These are phyloP conservation scores for Antrozous pallidus DNA, from an alignment of 2,797 vertebrate genomes.

Conservation along the genomic window DNA sequence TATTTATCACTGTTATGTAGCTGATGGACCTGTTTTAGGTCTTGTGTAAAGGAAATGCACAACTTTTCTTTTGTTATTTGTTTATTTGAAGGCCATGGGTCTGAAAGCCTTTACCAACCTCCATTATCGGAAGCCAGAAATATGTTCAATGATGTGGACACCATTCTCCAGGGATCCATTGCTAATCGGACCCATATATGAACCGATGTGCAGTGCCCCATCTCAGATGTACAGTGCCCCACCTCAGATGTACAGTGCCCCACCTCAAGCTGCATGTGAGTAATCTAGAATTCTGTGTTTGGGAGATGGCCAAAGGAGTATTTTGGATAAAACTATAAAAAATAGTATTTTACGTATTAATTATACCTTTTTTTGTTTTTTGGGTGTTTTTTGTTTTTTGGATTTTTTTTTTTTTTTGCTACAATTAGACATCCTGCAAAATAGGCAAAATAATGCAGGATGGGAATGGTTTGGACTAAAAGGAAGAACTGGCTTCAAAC, in stretches of 20 bases:
- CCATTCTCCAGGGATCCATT: not conserved
- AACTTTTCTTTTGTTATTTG: not conserved
- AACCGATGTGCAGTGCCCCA: not conserved
- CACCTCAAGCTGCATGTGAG: not conserved
- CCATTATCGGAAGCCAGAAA: slow-evolving; percentile 77
- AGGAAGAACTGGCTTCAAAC: not conserved
- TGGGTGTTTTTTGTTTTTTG: no score
- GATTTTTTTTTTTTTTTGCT: not conserved
- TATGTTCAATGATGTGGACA: slow-evolving; percentile 62
- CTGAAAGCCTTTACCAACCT: slow-evolving; percentile 83
- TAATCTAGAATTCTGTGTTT: not conserved
- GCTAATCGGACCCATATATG: not conserved
- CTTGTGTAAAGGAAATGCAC: not conserved
- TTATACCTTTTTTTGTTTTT: not conserved
- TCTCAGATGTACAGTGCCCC: not conserved
- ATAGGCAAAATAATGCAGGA: not conserved
- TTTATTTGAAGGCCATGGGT: slow-evolving; percentile 78
- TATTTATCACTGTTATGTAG: not conserved
- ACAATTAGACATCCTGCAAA: not conserved
- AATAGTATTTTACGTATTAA: not conserved
- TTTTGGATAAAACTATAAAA: not conserved
- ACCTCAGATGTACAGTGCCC: no score
- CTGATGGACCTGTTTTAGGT: not conserved
- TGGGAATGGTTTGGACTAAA: not conserved
- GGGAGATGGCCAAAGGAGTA: not conserved